These are phyloP conservation scores for Eleutherodactylus coqui DNA, from an alignment of 2,797 vertebrate species.

Conservation along the genomic window DNA sequence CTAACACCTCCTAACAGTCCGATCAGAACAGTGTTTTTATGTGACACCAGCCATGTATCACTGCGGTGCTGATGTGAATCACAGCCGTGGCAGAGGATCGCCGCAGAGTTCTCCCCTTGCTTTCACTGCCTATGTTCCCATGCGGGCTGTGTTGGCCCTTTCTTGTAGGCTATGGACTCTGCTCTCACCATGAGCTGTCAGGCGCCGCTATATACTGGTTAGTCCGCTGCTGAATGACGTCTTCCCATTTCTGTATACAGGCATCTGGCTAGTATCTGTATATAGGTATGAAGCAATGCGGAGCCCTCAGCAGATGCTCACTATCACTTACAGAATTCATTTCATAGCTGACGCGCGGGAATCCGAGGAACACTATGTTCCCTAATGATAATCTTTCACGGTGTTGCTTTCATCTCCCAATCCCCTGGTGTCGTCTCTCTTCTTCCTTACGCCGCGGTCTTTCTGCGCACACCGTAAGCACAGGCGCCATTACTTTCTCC, in stretches of 20 bases:
- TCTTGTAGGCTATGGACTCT: too few species aligned
- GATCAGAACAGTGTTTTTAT: too few species aligned
- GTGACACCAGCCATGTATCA: too few species aligned
- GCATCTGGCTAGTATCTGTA: neutral
- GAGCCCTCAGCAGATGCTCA: neutral
- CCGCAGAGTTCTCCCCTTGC: too few species aligned
- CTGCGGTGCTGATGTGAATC: too few species aligned
- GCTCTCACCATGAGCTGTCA: too few species aligned
- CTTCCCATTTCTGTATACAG: neutral
- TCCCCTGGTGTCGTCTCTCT: neutral
- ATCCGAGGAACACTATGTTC: neutral
- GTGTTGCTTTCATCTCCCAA: neutral
- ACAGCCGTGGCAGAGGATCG: too few species aligned
- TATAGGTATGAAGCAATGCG: neutral
- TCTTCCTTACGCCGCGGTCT: neutral
- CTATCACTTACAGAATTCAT: slow-evolving; percentile 2
- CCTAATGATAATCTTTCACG: neutral
- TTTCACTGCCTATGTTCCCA: too few species aligned
- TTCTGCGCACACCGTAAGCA: neutral
- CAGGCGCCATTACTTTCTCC: neutral
- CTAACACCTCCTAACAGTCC: too few species aligned
- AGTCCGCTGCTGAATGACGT: neutral
- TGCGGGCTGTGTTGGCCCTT: too few species aligned
- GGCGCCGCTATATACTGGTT: too few species aligned
- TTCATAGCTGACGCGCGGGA: neutral